Percentiles rank a stretch among this genome's conserved stretches.
phyloP scores from a whole-genome alignment of 2,888 invertebrate genomes.

The Adelognathus sp. region DNA sequence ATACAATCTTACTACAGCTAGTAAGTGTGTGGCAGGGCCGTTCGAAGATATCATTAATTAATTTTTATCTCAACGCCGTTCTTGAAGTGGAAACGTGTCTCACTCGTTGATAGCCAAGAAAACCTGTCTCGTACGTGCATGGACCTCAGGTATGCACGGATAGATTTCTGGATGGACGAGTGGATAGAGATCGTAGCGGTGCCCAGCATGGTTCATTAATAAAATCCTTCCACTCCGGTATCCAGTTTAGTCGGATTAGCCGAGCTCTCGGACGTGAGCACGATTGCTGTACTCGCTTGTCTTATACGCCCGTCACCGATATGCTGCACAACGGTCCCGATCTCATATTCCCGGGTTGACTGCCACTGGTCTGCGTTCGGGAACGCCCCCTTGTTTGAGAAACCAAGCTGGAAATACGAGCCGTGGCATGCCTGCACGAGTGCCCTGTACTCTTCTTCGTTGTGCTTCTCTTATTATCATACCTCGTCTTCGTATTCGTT shows the following conservation, averaged over 20 bases:
- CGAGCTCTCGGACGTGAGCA: constrained; percentile 9
- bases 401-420: constrained; percentile 63
- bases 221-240: constrained; percentile 36
- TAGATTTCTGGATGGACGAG: neutral
- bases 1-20: too few relatives aligned
- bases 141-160: neutral
- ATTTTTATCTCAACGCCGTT: neutral
- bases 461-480: neutral
- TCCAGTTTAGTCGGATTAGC: constrained; percentile 41
- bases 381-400: constrained; percentile 78
- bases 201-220: constrained; percentile 34
- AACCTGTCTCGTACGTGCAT: constrained; percentile 9
- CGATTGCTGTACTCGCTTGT: neutral
- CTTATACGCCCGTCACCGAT: neutral
- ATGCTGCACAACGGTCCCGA: neutral
- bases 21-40: too few relatives aligned
- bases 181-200: constrained; percentile 24
- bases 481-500: constrained; percentile 17
- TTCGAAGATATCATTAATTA: neutral
- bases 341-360: constrained; percentile 69
- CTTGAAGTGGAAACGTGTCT: neutral
- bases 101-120: neutral
- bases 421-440: constrained; percentile 60
- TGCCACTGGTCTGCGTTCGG: constrained; percentile 74
- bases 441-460: constrained; percentile 42